These are phyloP conservation scores for Thalassophryne amazonica DNA, from an alignment of 2,797 vertebrate genomes.

Conservation along the genomic window DNA sequence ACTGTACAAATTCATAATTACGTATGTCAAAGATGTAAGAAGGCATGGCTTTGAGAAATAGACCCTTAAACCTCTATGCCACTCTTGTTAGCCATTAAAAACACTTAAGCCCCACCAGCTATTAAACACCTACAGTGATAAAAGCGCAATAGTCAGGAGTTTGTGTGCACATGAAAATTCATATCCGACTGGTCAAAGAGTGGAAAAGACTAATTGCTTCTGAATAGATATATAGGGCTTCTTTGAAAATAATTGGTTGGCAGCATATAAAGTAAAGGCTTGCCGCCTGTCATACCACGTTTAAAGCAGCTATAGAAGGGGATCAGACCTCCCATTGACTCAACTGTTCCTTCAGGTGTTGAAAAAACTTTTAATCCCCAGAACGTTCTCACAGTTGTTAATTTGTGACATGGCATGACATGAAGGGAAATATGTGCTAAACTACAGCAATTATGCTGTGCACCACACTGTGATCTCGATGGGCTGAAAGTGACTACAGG, in stretches of 20 bases:
- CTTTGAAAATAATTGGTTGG: conserved; percentile 29
- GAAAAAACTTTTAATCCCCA: not conserved
- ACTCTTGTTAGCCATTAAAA: conserved; percentile 34
- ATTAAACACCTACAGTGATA: conserved; percentile 33
- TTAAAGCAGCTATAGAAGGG: conserved; percentile 20
- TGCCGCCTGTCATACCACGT: conserved; percentile 21
- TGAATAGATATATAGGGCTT: conserved; percentile 12
- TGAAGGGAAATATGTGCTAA: conserved; percentile 27
- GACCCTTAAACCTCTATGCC: conserved; percentile 33
- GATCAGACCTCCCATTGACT: not conserved
- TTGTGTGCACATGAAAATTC: conserved; percentile 21
- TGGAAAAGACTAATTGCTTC: conserved; percentile 34
- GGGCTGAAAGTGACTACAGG: not conserved
- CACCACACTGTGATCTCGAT: not conserved
- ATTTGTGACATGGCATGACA: conserved; percentile 12
- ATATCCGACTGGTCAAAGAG: not conserved
- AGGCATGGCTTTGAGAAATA: conserved; percentile 46
- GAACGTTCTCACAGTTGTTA: not conserved
- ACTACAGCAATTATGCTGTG: conserved; percentile 12
- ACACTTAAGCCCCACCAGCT: conserved; percentile 4
- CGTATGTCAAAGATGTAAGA: conserved; percentile 48
- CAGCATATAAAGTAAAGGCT: conserved; percentile 16
- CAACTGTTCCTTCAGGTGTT: not conserved
- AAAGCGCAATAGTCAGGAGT: conserved; percentile 38
- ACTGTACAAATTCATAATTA: conserved; percentile 30